Conservation (phyloP, 2,888 invertebrate genomes). For the Taenaris catops region DNA sequence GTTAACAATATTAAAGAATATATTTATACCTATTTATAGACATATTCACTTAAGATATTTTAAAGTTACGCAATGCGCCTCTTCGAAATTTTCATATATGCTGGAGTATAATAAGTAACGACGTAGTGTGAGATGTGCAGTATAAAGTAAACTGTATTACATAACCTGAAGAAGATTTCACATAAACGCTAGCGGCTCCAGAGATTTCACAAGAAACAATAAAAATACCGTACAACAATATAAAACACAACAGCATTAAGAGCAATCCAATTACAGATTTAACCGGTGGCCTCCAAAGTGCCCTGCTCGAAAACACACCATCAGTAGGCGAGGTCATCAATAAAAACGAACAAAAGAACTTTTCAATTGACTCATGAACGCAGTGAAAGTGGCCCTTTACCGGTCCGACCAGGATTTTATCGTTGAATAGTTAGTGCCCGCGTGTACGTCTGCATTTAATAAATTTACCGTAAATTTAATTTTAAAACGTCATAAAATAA, state of each 20-base stretch:
- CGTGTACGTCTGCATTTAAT: too few relatives aligned
- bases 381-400: conserved; percentile 17
- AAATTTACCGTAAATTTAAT: too few relatives aligned
- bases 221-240: not conserved
- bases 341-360: conserved; percentile 19
- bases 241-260: not conserved
- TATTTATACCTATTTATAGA: too few relatives aligned
- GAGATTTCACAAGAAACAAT: not conserved
- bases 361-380: conserved; percentile 16
- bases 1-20: too few relatives aligned
- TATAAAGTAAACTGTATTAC: too few relatives aligned
- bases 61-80: too few relatives aligned
- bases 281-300: conserved; percentile 3
- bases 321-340: conserved; percentile 11
- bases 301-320: conserved; percentile 1
- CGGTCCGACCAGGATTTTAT: conserved; percentile 4
- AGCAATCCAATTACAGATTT: conserved; percentile 3
- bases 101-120: too few relatives aligned
- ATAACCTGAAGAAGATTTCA: too few relatives aligned
- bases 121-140: too few relatives aligned
- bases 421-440: conserved; percentile 3
- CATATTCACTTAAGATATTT: too few relatives aligned
- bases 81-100: too few relatives aligned
- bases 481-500: too few relatives aligned
- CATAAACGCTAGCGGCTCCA: not conserved